phyloP scores from a whole-genome alignment of 2,888 invertebrate species.

The Drosophila algonquin region DNA sequence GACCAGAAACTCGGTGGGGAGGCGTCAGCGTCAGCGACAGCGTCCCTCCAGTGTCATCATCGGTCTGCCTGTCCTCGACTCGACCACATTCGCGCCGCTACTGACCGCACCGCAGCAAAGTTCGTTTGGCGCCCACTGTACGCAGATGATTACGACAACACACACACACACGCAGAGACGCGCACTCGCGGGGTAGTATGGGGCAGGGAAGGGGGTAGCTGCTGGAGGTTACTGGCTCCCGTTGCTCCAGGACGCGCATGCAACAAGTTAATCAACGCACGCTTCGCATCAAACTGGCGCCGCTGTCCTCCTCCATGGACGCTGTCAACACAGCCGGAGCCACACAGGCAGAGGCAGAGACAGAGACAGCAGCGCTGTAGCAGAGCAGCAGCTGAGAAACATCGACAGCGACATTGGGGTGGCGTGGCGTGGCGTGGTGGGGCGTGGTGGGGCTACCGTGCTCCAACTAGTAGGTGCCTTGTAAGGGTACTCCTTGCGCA shows the following conservation, averaged over 20 bases:
- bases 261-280: constrained; percentile 77
- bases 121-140: constrained; percentile 55
- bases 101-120: constrained; percentile 19
- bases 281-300: constrained; percentile 73
- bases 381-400: constrained; percentile 23
- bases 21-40: background rate
- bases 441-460: background rate
- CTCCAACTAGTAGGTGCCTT: constrained; percentile 19
- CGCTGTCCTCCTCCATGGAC: constrained; percentile 44
- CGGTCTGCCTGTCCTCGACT: constrained; percentile 38
- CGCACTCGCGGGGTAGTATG: constrained; percentile 2
- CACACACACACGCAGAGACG: constrained; percentile 19
- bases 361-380: constrained; percentile 9
- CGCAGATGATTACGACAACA: constrained; percentile 59
- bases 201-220: constrained; percentile 44
- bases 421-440: background rate
- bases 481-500: constrained; percentile 1
- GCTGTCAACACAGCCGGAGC: constrained; percentile 55
- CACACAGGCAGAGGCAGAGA: constrained; percentile 18
- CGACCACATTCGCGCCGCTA: constrained; percentile 37
- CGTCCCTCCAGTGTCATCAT: constrained; percentile 66
- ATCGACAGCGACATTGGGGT: constrained; percentile 20
- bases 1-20: constrained; percentile 43
- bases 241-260: constrained; percentile 61
- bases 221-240: constrained; percentile 31